phyloP scores from a whole-genome alignment of 2,113 vertebrate genomes.

The Talpa occidentalis region DNA sequence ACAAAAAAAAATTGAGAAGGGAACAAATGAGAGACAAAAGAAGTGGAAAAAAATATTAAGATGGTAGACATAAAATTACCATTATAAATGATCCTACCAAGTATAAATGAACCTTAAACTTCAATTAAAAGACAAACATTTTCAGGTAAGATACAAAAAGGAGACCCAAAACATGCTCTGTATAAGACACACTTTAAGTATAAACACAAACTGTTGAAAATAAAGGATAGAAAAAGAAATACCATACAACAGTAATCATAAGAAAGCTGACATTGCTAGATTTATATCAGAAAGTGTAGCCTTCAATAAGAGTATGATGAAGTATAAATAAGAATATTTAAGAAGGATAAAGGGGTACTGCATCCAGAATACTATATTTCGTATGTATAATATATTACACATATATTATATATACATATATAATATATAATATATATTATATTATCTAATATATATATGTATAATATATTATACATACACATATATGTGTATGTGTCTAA shows the following conservation, averaged over 20 bases:
- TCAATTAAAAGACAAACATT: neutral
- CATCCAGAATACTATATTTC: neutral
- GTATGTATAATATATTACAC: too few species aligned
- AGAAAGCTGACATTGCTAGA: neutral
- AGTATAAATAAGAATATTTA: neutral
- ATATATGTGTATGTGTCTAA: neutral
- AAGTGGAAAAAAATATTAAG: constrained; percentile 3
- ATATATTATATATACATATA: too few species aligned
- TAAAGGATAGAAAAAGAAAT: neutral
- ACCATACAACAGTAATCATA: neutral
- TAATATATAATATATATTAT: too few species aligned
- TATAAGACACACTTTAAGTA: neutral
- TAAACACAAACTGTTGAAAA: neutral
- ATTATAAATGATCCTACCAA: neutral
- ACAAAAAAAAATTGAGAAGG: neutral
- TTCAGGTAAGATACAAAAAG: neutral
- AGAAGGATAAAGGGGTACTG: neutral
- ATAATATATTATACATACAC: too few species aligned
- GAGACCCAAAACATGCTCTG: neutral
- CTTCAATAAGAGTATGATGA: neutral
- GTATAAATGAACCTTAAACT: neutral
- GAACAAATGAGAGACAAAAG: neutral
- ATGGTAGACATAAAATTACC: neutral
- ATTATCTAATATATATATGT: too few species aligned
- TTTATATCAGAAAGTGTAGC: neutral